phyloP scores from a whole-genome alignment of 2,888 invertebrate genomes.

The Margaritifera margaritifera region DNA sequence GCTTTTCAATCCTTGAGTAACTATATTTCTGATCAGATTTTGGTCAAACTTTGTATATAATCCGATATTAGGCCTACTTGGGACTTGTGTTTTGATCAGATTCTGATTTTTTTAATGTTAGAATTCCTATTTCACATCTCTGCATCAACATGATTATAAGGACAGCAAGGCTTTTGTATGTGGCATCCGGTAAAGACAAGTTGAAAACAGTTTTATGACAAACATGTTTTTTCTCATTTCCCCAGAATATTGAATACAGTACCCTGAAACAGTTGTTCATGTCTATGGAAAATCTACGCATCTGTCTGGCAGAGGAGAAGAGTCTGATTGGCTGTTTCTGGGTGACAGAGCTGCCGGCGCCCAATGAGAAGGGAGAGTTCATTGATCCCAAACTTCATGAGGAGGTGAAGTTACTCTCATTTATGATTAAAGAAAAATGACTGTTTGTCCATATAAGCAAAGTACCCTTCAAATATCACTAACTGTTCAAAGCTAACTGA shows the following conservation, averaged over 20 bases:
- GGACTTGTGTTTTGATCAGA: too few relatives aligned
- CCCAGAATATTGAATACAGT: slow-evolving; percentile 66
- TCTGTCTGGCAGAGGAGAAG: slow-evolving; percentile 61
- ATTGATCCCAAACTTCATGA: slow-evolving; percentile 52
- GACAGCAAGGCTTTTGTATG: too few relatives aligned
- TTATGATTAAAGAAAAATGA: background rate
- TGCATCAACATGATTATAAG: too few relatives aligned
- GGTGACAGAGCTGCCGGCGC: slow-evolving; percentile 62
- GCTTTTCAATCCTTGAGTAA: too few relatives aligned
- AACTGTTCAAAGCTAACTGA: too few relatives aligned
- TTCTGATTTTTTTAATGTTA: too few relatives aligned
- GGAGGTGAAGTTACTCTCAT: slow-evolving; percentile 41
- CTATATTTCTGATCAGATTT: too few relatives aligned
- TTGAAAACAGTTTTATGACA: background rate
- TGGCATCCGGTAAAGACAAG: background rate
- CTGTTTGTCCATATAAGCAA: background rate
- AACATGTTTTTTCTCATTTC: slow-evolving; percentile 5
- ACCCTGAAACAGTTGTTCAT: slow-evolving; percentile 61
- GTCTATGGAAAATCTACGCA: slow-evolving; percentile 56
- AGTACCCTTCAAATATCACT: too few relatives aligned
- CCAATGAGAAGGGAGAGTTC: slow-evolving; percentile 56
- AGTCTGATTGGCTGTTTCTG: slow-evolving; percentile 62
- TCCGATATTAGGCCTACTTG: too few relatives aligned
- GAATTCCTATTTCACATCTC: too few relatives aligned
- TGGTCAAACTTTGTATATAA: too few relatives aligned